Conservation (phyloP, 2,797 vertebrate species). For the Odontamblyopus rebecca region DNA sequence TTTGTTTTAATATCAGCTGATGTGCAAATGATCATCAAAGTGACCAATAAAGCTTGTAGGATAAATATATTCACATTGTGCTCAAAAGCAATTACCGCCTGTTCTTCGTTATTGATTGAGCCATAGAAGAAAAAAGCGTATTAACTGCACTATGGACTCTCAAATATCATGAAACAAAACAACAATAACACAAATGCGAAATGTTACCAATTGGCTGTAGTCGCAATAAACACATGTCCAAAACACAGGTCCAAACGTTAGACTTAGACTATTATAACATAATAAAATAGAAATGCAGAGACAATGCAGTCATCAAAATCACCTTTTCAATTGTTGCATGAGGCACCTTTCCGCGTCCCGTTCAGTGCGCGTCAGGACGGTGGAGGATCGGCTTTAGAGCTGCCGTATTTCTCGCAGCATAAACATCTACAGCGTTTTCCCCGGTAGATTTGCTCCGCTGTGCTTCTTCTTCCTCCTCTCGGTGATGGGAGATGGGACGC, state of each 20-base stretch:
- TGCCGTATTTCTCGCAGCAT: not conserved
- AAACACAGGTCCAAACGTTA: not conserved
- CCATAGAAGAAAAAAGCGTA: not conserved
- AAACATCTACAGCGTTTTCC: not conserved
- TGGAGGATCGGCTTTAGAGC: not conserved
- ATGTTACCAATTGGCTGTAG: not conserved
- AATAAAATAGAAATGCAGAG: not conserved
- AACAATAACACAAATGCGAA: not conserved
- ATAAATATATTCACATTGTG: not conserved
- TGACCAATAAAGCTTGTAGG: not conserved
- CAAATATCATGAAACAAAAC: not conserved
- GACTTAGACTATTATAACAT: not conserved
- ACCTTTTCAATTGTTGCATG: not conserved
- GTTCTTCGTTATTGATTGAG: not conserved
- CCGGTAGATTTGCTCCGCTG: constrained; percentile 9
- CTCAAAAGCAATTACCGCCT: not conserved
- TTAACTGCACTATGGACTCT: not conserved
- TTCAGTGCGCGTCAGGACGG: constrained; percentile 36
- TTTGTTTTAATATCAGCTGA: constrained; percentile 9
- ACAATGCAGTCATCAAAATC: not conserved
- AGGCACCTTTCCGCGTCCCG: constrained; percentile 62
- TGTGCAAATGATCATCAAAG: constrained; percentile 9
- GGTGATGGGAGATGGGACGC: not conserved
- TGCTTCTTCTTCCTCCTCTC: constrained; percentile 17
- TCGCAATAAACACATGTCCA: not conserved